Evolutionary conservation across 2,888 invertebrate species (phyloP), one percentile per base, ranked within the genome.

Genomic region (Philereme transversata): DNA sequence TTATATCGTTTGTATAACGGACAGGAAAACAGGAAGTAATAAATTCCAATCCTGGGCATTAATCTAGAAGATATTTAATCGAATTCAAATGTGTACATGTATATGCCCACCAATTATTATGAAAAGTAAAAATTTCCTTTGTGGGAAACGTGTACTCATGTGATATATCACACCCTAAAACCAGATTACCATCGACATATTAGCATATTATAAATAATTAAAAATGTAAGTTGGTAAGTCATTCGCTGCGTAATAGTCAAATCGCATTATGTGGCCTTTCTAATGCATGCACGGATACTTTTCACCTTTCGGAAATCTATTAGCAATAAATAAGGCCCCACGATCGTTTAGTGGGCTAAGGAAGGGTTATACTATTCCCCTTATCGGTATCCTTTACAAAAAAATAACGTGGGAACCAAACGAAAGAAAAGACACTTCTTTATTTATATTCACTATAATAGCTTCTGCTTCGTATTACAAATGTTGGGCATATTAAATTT

Each of bases 321-420:
- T 87, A 88, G 87, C 85, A 86, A 88, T 89, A 89, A 89, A 90
- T 89, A 89, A 88, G 82, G 84, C 79, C 80, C 83, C 79, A 81
- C 86, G 82, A 85, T 84, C 86, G 84, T 83, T 86, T 83, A 81
- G 81, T 82, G 80, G 80, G 80, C 84, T 83, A 84, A 87, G 86
- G 88, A 90, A 90, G 90, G 91, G 90, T 89, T 11, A 87, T 80
- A 82, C 82, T 80, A 84, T 84, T 88, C 90, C 90, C 90, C 88
- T 90, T 90, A 91, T 90, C 89, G 86, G 72, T 76, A 78, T 82
- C 78, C 80, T 82, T 81, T 78, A 90, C 86, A 89, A 89, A 89
- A 57, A 89, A 89, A 86, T 83, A 88, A 85, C 90, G 91, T 92
- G 91, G 90, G 91, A 92, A 91, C 84, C 79, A 69, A 86, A 79